Conservation (phyloP, 1,140 invertebrate species). For the Ctenoplectra terminalis region DNA sequence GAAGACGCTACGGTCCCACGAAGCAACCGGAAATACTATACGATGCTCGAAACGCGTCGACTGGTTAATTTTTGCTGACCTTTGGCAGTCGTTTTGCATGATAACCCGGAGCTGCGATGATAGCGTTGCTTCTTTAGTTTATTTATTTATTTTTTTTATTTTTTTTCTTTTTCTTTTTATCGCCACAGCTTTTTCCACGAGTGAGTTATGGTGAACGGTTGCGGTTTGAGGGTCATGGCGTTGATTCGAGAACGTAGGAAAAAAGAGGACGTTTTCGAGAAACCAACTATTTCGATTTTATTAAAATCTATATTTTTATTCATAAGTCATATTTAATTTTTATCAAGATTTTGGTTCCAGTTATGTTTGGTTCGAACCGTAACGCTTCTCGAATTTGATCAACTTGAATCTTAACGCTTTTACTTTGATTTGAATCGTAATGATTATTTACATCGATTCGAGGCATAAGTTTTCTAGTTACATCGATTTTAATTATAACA, state of each 20-base stretch:
- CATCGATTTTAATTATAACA: background rate
- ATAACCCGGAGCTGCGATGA: slow-evolving; percentile 27
- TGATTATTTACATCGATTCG: no score
- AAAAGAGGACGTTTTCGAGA: background rate
- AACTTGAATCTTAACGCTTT: no score
- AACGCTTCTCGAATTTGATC: no score
- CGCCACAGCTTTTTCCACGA: background rate
- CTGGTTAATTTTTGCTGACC: slow-evolving; percentile 33
- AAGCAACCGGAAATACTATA: slow-evolving; percentile 22
- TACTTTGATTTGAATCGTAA: no score
- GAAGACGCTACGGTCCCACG: background rate
- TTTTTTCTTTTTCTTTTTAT: no score
- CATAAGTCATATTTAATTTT: no score
- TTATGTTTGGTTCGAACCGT: no score
- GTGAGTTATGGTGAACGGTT: slow-evolving; percentile 1
- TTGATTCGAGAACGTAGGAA: background rate
- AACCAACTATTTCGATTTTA: background rate
- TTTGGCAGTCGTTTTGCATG: slow-evolving; percentile 27
- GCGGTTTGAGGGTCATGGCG: slow-evolving; percentile 13
- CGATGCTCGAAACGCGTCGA: background rate
- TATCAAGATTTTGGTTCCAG: no score
- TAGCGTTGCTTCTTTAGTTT: slow-evolving; percentile 17
- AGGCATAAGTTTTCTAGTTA: background rate
- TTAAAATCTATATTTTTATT: no score
- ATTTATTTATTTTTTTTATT: no score